These are phyloP conservation scores for Trachops cirrhosus DNA, from an alignment of 2,797 vertebrate genomes.

Conservation along the genomic window DNA sequence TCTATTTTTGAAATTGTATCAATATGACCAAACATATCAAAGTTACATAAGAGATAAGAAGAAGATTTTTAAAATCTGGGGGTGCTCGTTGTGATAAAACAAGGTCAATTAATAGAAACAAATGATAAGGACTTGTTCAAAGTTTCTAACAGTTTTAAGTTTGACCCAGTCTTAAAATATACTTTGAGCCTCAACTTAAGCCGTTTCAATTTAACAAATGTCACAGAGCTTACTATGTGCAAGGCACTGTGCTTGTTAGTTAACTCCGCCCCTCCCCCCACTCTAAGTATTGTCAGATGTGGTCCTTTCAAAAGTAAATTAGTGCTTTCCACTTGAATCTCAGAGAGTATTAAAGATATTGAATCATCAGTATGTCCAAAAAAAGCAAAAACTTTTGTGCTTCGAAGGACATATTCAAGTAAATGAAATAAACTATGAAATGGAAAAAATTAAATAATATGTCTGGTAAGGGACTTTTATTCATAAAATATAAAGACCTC, in stretches of 20 bases:
- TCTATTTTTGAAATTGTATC: not conserved
- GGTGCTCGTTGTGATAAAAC: not conserved
- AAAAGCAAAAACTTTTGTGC: not conserved
- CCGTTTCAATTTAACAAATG: slow-evolving; percentile 31
- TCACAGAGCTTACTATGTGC: not conserved
- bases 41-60: not conserved
- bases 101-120: not conserved
- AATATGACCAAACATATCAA: not conserved
- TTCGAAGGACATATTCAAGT: not conserved
- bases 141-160: not conserved
- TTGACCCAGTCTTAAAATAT: not conserved
- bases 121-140: not conserved
- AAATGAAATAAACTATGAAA: not conserved
- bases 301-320: slow-evolving; percentile 58
- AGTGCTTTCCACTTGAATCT: slow-evolving; percentile 62
- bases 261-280: not conserved
- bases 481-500: not conserved
- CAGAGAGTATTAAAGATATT: slow-evolving; percentile 69
- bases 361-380: slow-evolving; percentile 55
- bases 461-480: not conserved
- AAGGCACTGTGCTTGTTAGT: not conserved
- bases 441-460: not conserved
- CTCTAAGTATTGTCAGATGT: not conserved
- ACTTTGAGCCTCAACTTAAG: not conserved
- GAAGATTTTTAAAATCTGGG: not conserved